Base-by-base conservation (phyloP, 64 coral and sea anemone species). In the Montipora capricornis region DNA sequence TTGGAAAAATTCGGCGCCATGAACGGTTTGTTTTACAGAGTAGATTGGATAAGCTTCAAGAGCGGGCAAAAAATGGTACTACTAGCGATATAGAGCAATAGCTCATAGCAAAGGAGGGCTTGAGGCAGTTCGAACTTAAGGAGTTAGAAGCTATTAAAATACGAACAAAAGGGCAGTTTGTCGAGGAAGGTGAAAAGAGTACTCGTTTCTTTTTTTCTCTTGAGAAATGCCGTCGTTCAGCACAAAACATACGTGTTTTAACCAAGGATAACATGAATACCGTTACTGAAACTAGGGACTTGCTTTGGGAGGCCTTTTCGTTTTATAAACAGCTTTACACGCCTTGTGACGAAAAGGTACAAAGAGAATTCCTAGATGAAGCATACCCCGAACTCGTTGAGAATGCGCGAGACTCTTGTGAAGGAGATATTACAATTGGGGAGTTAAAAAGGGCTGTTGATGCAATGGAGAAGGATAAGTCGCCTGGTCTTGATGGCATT, bases 101-200 rank as follows among this genome's bases (percentile, higher is more conserved):
- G 37, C 49, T 83, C 20, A 3, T 47, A 83, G 80, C 80, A 47
- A 83, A 61, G 58, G 49, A 83, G 49, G 58, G 58, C 9, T 61
- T 83, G 57, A 0, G 57, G 58, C 10, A 20, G 26, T 83, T 83
- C 57, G 80, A 83, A 22, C 26, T 47, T 29, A 61, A 50, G 22
- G 80, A 83, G 15, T 83, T 83, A 47, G 80, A 83, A 5, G 80
- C 80, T 53, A 51, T 83, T 57, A 29, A 83, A 61, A 50, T 83
- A 83, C 80, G 80, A 29, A 2, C 80, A 22, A 83, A 83, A 83
- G 49, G 6, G 20, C 80, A 37, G 44, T 17, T 49, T 24, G 20
- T n/a, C 48, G 84, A 87, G 17, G n/a, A 71, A 49, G 84, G 44
- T 17, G 66, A 87, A 74, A 26, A 26, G 26, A 26, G 26, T 26